phyloP scores from a whole-genome alignment of 1,140 invertebrate species.

The Caenorhabditis briggsae region DNA sequence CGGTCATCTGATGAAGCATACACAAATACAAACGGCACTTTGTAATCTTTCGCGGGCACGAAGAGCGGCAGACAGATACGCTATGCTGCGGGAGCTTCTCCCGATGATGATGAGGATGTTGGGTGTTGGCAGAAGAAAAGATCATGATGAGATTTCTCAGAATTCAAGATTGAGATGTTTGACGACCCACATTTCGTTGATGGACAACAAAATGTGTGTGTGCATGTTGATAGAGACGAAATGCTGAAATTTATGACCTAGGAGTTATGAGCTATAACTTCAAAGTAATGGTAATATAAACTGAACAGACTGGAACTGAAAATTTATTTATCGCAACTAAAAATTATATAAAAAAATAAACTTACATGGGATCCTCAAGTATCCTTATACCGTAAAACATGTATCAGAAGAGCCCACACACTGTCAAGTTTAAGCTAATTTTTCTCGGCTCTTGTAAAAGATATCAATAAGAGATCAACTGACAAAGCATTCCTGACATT shows the following conservation, averaged over 20 bases:
- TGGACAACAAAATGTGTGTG: conserved; percentile 39
- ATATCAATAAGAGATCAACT: too few relatives aligned
- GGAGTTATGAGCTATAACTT: conserved; percentile 10
- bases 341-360: not conserved
- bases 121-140: not conserved
- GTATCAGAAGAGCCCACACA: too few relatives aligned
- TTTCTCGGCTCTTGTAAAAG: too few relatives aligned
- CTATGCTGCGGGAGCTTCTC: conserved; percentile 13
- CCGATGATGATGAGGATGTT: not conserved
- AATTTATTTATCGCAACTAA: not conserved
- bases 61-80: conserved; percentile 16
- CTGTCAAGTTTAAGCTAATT: too few relatives aligned
- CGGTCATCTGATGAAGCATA: conserved; percentile 43
- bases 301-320: not conserved
- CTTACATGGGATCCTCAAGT: too few relatives aligned
- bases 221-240: not conserved
- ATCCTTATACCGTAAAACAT: too few relatives aligned
- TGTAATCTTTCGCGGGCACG: conserved; percentile 23
- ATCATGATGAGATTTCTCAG: conserved; percentile 48
- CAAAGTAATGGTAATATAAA: not conserved
- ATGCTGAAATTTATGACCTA: conserved; percentile 12
- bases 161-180: conserved; percentile 46
- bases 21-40: conserved; percentile 48
- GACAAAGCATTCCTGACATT: too few relatives aligned
- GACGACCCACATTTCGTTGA: conserved; percentile 40